These are phyloP conservation scores for Melinopterus prodromus DNA, from an alignment of 2,888 invertebrate species.

Conservation along the genomic window DNA sequence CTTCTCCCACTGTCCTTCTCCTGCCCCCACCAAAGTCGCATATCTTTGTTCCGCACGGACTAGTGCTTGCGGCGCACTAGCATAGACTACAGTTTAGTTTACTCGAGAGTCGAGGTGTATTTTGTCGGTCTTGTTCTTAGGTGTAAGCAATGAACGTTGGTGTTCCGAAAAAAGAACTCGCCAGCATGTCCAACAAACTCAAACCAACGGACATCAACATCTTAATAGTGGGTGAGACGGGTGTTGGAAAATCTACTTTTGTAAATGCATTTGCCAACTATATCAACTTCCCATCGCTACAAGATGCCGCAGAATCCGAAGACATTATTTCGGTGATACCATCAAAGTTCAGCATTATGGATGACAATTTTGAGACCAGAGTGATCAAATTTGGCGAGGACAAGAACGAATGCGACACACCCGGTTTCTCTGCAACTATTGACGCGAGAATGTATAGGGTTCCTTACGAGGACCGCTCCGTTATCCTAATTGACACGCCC, in stretches of 20 bases:
- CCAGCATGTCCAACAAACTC: no score
- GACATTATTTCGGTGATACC: conserved; percentile 38
- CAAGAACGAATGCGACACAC: conserved; percentile 35
- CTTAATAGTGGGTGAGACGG: no score
- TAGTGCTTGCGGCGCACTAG: no score
- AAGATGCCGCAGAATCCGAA: conserved; percentile 22
- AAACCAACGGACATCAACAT: no score
- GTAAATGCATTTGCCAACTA: conserved; percentile 42
- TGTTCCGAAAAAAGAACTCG: no score
- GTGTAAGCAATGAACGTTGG: no score
- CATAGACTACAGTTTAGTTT: no score
- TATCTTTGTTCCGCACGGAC: no score
- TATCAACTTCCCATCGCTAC: conserved; percentile 33
- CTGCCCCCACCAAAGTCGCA: no score
- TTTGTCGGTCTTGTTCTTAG: no score
- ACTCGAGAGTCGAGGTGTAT: no score
- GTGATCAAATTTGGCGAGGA: conserved; percentile 35
- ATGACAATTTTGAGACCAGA: conserved; percentile 37
- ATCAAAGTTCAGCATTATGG: conserved; percentile 35
- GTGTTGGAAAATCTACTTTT: conserved; percentile 43
- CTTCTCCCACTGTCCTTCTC: no score
- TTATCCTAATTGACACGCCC: conserved; percentile 39
- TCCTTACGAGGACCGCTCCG: background rate
- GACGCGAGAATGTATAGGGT: conserved; percentile 14
- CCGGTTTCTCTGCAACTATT: conserved; percentile 41